A percentile compares a stretch with the other conserved stretches of the same genome.
Evolutionary conservation across 2,113 vertebrate species (phyloP).

Genomic region (Pollimyrus isidori): DNA sequence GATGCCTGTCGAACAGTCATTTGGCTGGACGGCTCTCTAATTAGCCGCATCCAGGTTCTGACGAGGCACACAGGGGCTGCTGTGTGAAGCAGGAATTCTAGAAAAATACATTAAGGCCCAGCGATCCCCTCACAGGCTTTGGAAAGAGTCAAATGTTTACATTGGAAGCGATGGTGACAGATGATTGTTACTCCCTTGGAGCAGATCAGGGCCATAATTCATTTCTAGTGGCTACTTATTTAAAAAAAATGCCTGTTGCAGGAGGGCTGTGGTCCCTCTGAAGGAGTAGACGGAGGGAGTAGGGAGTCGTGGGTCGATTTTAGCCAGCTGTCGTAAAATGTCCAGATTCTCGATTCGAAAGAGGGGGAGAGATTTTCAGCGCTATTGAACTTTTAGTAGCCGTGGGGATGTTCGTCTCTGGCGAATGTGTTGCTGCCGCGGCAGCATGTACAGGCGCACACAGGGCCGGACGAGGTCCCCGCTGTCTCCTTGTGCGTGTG

Average conservation of each 20-base stretch:
- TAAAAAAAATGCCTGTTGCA: background rate
- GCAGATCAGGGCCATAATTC: background rate
- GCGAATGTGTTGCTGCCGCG: background rate
- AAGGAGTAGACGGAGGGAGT: background rate
- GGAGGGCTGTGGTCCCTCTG: background rate
- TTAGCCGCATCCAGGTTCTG: background rate
- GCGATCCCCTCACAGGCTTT: background rate
- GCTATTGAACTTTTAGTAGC: background rate
- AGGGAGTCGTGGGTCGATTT: background rate
- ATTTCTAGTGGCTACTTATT: slow-evolving; percentile 3
- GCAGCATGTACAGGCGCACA: background rate
- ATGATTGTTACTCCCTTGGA: background rate
- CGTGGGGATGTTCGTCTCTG: background rate
- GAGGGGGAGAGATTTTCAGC: background rate
- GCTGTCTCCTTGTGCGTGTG: background rate
- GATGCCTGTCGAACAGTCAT: background rate
- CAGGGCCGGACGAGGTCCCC: background rate
- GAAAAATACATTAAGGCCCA: background rate
- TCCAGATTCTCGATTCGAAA: background rate
- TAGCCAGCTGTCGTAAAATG: background rate
- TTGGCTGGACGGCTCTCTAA: background rate
- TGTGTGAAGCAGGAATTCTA: background rate
- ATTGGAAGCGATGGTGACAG: background rate
- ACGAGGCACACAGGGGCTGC: background rate
- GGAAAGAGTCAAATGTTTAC: background rate